phyloP scores from a whole-genome alignment of 2,797 vertebrate species.

The Smutsia temminckii region DNA sequence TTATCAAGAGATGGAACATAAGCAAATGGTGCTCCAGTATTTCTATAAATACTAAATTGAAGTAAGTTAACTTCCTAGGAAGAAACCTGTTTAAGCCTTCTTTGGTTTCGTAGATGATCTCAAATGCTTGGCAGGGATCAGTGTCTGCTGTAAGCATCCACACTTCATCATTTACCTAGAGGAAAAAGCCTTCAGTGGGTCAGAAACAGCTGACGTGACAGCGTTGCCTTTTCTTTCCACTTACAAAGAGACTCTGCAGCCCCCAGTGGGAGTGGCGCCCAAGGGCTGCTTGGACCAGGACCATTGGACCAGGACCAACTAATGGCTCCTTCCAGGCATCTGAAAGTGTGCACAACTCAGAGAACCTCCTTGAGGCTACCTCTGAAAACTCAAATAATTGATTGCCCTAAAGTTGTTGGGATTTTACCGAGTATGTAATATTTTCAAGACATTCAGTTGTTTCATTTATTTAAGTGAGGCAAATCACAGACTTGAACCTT shows the following conservation, averaged over 20 bases:
- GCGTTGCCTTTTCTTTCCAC: not conserved
- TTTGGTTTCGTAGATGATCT: not conserved
- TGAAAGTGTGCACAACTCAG: not conserved
- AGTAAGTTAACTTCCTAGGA: not conserved
- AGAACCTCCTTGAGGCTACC: not conserved
- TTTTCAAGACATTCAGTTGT: constrained; percentile 11
- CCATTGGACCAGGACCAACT: not conserved
- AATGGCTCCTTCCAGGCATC: not conserved
- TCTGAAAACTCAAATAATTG: not conserved
- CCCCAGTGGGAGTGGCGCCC: not conserved
- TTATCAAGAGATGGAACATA: not conserved
- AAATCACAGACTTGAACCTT: not conserved
- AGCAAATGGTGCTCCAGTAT: not conserved
- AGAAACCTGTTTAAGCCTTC: not conserved
- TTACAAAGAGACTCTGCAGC: not conserved
- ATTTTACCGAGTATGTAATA: not conserved
- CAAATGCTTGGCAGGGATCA: not conserved
- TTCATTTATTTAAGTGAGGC: not conserved
- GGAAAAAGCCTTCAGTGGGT: not conserved
- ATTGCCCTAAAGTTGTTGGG: not conserved
- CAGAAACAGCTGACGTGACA: not conserved
- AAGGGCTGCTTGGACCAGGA: not conserved
- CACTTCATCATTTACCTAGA: not conserved
- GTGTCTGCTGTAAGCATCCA: not conserved
- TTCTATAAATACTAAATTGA: not conserved